Evolutionary conservation across 2,888 invertebrate genomes (phyloP), one percentile per base, ranked within the genome.

Genomic region (Leptodirus hochenwartii): DNA sequence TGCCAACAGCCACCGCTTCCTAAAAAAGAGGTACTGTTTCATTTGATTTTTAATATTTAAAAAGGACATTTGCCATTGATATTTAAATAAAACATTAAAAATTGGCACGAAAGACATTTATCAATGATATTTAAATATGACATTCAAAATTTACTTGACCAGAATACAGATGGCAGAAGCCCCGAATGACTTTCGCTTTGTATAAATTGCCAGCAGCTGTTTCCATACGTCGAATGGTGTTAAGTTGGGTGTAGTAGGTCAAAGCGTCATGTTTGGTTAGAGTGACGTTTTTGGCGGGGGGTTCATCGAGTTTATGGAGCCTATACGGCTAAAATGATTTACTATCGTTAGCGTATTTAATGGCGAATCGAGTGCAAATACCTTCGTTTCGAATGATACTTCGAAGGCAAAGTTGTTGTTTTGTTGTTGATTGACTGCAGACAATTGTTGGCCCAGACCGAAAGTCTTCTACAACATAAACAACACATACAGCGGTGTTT

Each of bases 101-200:
- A n/a, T n/a, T n/a, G n/a, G n/a, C n/a, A n/a, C 8, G 11, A 29
- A 29, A n/a, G 15, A 4, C 13, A 14, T 8, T 14, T 11, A 3
- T 25, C n/a, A n/a, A 10, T 20, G 15, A 15, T 17, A 20, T 29
- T 29, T 29, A 27, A 30, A 5, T 30, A n/a, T n/a, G n/a, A n/a
- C n/a, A n/a, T n/a, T n/a, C n/a, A n/a, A n/a, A n/a, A n/a, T n/a
- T n/a, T 44, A 78, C 82, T 61, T 87, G 87, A 25, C 96, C 96
- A 36, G 91, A 90, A 56, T 96, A 98, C 39, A 98, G 69, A 58
- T 98, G 96, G 49, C 96, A 96, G 58, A 98, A 98, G 5, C 96
- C 96, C 44, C 96, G 64, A 40, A 98, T 78, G 41, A 77, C 72
- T 61, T 96, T 96, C 51, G 93, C 91, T 53, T 96, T 96, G 56